A percentile compares a stretch with the other conserved stretches of the same genome.
Evolutionary conservation across 2,113 vertebrate species (phyloP).

Genomic region (Eulacestoma nigropectus): DNA sequence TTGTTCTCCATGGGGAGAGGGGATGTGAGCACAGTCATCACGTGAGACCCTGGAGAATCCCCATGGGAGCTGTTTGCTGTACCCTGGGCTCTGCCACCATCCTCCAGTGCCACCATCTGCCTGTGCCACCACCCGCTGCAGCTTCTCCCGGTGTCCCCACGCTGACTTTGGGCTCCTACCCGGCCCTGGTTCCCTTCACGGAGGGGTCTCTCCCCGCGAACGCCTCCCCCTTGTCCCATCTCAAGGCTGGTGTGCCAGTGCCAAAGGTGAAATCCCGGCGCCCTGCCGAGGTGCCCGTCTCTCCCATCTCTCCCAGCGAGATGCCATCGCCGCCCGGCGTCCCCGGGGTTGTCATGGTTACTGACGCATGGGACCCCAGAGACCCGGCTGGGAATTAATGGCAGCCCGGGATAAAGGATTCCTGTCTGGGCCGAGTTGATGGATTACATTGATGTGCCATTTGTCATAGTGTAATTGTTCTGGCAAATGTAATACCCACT

Average conservation of each 20-base stretch:
- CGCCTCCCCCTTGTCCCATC: rapidly evolving
- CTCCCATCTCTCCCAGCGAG: slow-evolving; percentile 79
- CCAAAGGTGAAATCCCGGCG: slow-evolving; percentile 81
- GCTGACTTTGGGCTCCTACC: rapidly evolving
- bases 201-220: rapidly evolving
- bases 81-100: background rate
- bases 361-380: slow-evolving; percentile 92
- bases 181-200: rapidly evolving
- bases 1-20: background rate
- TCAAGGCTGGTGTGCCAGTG: background rate
- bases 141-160: background rate
- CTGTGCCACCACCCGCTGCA: background rate
- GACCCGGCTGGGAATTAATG: slow-evolving; percentile 91
- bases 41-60: background rate
- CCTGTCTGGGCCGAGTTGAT: slow-evolving; percentile 94
- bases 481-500: slow-evolving; percentile 98
- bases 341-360: slow-evolving; percentile 92
- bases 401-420: slow-evolving; percentile 95
- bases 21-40: rapidly evolving
- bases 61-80: background rate
- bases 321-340: slow-evolving; percentile 80
- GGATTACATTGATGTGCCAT: slow-evolving; percentile 99
- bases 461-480: slow-evolving; percentile 99
- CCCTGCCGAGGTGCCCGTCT: slow-evolving; percentile 73
- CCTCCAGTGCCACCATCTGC: background rate